A percentile compares a stretch with the other conserved stretches of the same genome.
Conservation (phyloP, 2,113 vertebrate genomes). For the Pelusios castaneus region DNA sequence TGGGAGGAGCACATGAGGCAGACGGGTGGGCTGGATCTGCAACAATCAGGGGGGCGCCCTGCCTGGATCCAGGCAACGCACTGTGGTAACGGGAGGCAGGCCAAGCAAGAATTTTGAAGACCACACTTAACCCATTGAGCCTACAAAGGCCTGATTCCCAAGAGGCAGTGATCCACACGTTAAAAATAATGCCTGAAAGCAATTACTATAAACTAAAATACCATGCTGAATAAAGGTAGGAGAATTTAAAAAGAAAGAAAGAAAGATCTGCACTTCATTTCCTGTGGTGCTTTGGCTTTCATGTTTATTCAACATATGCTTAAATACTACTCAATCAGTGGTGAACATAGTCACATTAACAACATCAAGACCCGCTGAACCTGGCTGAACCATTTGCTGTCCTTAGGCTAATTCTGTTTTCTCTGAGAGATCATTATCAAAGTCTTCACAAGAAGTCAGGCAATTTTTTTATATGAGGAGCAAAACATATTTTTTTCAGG, state of each 20-base stretch:
- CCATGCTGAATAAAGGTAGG: not conserved
- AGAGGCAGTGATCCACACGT: not conserved
- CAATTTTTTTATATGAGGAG: not conserved
- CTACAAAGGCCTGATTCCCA: not conserved
- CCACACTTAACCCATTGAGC: not conserved
- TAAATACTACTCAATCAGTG: not conserved
- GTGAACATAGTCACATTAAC: not conserved
- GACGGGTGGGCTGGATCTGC: not conserved
- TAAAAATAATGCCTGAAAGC: not conserved
- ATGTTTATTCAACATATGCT: not conserved
- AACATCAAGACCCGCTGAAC: not conserved
- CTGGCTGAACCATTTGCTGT: not conserved
- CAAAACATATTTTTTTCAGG: not conserved
- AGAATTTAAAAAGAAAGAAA: no score
- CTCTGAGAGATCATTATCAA: not conserved
- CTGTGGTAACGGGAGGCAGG: not conserved
- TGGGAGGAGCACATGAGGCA: not conserved
- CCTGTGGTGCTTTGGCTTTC: not conserved
- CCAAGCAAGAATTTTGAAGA: not conserved
- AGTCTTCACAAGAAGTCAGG: not conserved
- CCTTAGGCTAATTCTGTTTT: not conserved
- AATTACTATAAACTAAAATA: not conserved
- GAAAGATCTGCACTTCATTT: not conserved
- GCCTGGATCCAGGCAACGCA: not conserved
- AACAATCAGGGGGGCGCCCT: not conserved